Conservation (phyloP, 2,797 vertebrate species). For the Chelmon rostratus region DNA sequence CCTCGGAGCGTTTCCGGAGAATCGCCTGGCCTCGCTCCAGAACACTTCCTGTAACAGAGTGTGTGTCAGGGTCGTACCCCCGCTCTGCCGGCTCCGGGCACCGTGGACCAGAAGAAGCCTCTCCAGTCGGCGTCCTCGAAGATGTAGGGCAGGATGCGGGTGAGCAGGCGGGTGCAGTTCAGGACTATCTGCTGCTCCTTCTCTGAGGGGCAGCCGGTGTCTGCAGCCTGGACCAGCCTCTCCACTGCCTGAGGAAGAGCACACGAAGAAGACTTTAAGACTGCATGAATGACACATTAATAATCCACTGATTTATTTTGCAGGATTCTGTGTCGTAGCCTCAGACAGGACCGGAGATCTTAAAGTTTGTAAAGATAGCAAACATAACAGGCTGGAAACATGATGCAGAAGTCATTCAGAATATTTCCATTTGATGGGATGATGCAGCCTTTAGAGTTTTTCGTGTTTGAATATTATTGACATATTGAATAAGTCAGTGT, state of each 20-base stretch:
- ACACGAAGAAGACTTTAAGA: not conserved
- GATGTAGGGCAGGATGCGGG: constrained; percentile 95
- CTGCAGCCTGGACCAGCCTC: constrained; percentile 90
- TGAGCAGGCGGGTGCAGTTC: constrained; percentile 93
- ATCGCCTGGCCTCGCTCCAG: not conserved
- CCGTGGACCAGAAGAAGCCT: constrained; percentile 97
- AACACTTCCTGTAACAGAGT: not conserved
- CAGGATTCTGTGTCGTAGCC: too few relatives aligned
- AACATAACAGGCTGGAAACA: too few relatives aligned
- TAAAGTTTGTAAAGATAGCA: too few relatives aligned
- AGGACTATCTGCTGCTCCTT: constrained; percentile 89
- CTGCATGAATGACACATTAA: not conserved
- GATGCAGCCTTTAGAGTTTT: too few relatives aligned
- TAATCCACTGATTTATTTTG: too few relatives aligned
- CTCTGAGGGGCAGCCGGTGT: constrained; percentile 90
- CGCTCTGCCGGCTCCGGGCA: constrained; percentile 90
- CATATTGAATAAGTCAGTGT: too few relatives aligned
- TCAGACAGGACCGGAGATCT: too few relatives aligned
- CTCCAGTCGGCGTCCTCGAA: constrained; percentile 98
- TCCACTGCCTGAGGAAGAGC: constrained; percentile 88
- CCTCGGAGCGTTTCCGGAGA: too few relatives aligned
- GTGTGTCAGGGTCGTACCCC: constrained; percentile 81
- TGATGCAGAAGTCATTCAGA: too few relatives aligned
- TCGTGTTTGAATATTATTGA: too few relatives aligned
- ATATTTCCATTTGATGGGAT: too few relatives aligned